Evolutionary conservation across 2,888 invertebrate species (phyloP), one percentile per base, ranked within the genome.

Genomic region (Drosophila tripunctata): DNA sequence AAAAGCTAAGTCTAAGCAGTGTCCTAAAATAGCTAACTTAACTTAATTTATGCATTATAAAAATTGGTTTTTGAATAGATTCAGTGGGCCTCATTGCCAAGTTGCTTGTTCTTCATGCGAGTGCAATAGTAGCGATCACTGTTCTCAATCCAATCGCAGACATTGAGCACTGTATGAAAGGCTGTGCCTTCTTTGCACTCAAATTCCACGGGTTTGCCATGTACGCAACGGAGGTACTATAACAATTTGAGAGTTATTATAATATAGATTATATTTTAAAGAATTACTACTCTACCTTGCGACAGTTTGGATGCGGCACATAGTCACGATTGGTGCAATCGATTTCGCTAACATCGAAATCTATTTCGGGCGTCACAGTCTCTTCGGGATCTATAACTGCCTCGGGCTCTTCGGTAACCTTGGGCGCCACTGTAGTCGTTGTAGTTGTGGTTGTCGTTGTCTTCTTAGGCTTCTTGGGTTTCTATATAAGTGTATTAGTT

Each of bases 221-320:
- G 94, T 17, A 95, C 95, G 89, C 97, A 97, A 65, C 96, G 94
- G 92, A 96, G 97, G 87, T 96, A 97, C 96, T 97, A 92, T 10
- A 10, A 58, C 6, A 1, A 15, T 3, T 4, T 6, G 2, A 1
- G n/a, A 2, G 2, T 19, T 1, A 2, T 21, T 33, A 12, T 3
- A 3, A 4, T 19, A 2, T 30, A 15, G 3, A n/a, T 19, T 4
- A 3, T 8, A 22, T 2, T 2, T n/a, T 12, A 0, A 0, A 0
- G 22, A 21, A 21, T 21, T 3, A 3, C 2, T 27, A 8, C 10
- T 27, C 38, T 90, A 94, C 94, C 91, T 93, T 93, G 66, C 90
- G 75, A 72, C 94, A 94, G 60, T 93, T 92, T 57, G 92, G 90
- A 79, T 93, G 93, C 3, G 94, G 92, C 62, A 94, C 89, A 76